Evolutionary conservation across 2,797 vertebrate genomes (phyloP).

Genomic region (Anguilla megastoma): DNA sequence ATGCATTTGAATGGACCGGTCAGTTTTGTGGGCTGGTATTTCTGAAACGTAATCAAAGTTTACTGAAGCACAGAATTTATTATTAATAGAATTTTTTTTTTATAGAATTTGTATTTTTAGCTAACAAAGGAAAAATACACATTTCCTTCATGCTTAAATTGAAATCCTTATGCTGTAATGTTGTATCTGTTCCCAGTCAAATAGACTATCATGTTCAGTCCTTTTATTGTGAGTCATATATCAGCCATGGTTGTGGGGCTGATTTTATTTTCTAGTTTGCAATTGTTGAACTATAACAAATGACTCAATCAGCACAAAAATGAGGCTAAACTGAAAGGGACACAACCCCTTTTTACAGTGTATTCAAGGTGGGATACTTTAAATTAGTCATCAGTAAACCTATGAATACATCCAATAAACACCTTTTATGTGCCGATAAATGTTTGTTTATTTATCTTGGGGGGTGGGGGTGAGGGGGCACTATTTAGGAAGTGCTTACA

Average conservation of each 20-base stretch:
- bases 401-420: neutral
- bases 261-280: neutral
- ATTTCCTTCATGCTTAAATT: neutral
- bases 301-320: neutral
- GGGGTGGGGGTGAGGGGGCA: neutral
- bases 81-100: neutral
- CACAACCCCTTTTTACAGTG: neutral
- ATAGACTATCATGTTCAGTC: neutral
- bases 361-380: neutral
- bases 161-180: neutral
- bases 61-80: slow-evolving; percentile 21
- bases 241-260: neutral
- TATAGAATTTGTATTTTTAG: neutral
- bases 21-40: slow-evolving; percentile 5
- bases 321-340: neutral
- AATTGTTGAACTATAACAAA: neutral
- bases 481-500: neutral
- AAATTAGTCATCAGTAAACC: neutral
- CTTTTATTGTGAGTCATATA: neutral
- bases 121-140: neutral
- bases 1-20: neutral
- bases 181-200: neutral
- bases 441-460: neutral
- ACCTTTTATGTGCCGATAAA: neutral
- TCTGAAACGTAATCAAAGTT: slow-evolving; percentile 13